A percentile compares a stretch with the other conserved stretches of the same genome.
Conservation (phyloP, 1,140 invertebrate genomes). For the Luehdorfia chinensis region DNA sequence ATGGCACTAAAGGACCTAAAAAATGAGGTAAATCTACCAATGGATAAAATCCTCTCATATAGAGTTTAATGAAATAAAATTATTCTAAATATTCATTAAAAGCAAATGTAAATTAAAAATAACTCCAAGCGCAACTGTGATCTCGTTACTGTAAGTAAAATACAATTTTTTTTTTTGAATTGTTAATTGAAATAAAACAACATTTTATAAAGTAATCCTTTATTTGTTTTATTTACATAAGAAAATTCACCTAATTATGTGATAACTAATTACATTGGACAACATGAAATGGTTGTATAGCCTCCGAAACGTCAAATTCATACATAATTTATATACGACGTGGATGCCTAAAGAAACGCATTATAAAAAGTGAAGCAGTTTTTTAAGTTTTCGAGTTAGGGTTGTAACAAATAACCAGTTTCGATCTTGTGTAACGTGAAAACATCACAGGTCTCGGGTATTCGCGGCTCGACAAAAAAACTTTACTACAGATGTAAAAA, state of each 20-base stretch:
- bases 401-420: background rate
- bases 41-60: slow-evolving; percentile 6
- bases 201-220: slow-evolving; percentile 58
- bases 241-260: slow-evolving; percentile 67
- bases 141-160: slow-evolving; percentile 7
- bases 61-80: background rate
- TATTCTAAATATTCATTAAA: too few relatives aligned
- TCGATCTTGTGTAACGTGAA: background rate
- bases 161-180: too few relatives aligned
- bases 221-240: slow-evolving; percentile 71
- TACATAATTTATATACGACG: too few relatives aligned
- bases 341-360: too few relatives aligned
- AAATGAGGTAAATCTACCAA: too few relatives aligned
- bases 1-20: too few relatives aligned
- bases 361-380: too few relatives aligned
- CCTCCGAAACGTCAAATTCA: slow-evolving; percentile 28
- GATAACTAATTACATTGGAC: slow-evolving; percentile 65
- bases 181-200: slow-evolving; percentile 40
- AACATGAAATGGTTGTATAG: slow-evolving; percentile 55
- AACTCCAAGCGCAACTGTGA: background rate
- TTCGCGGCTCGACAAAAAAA: background rate
- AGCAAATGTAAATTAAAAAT: background rate
- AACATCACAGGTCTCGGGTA: background rate
- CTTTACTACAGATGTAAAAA: too few relatives aligned
- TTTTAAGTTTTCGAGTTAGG: slow-evolving; percentile 8